These are phyloP conservation scores for Pseudochirops cupreus DNA, from an alignment of 2,797 vertebrate genomes.

Conservation along the genomic window DNA sequence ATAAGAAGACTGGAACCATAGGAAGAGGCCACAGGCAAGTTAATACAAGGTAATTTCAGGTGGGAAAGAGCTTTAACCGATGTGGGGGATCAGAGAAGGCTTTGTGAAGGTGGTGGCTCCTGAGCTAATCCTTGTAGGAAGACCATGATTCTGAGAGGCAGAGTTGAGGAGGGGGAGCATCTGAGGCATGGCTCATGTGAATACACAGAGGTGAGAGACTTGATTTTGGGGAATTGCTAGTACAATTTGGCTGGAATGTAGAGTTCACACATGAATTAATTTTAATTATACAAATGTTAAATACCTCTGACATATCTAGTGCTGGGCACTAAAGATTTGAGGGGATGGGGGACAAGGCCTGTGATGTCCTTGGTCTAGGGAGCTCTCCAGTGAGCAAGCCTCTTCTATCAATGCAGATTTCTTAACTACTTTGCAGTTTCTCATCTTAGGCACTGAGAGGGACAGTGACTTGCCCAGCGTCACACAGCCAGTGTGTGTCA, in stretches of 20 bases:
- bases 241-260: background rate
- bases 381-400: background rate
- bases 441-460: background rate
- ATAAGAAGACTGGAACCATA: background rate
- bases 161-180: background rate
- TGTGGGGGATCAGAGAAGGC: background rate
- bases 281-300: background rate
- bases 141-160: background rate
- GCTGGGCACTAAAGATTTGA: no score
- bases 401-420: background rate
- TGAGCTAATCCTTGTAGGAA: background rate
- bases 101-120: background rate
- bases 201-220: background rate
- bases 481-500: background rate
- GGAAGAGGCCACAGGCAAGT: background rate
- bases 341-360: background rate
- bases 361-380: background rate
- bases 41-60: background rate
- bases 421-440: background rate
- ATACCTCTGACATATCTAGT: background rate
- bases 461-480: background rate
- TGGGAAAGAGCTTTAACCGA: background rate
- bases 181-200: background rate
- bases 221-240: background rate
- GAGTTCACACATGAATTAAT: background rate